Conservation (phyloP, 2,797 vertebrate species). For the Sebastes wilsoni region DNA sequence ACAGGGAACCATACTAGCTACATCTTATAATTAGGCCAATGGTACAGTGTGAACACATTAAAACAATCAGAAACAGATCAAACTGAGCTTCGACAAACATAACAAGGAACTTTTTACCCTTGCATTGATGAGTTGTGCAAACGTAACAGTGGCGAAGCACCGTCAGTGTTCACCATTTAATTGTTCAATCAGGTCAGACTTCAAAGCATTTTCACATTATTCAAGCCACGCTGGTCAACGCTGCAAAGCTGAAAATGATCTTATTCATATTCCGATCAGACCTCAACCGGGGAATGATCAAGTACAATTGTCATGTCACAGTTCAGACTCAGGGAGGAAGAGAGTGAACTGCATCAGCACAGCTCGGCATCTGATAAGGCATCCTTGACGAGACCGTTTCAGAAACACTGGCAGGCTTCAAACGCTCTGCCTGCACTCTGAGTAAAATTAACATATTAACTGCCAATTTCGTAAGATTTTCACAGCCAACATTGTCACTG, state of each 20-base stretch:
- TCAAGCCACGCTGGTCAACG: background rate
- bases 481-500: conserved; percentile 6
- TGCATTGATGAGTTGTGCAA: background rate
- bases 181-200: background rate
- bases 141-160: background rate
- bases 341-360: background rate
- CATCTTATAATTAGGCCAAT: background rate
- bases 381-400: conserved; percentile 7
- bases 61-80: background rate
- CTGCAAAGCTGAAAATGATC: background rate
- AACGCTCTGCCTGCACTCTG: background rate
- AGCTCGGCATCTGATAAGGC: conserved; percentile 29
- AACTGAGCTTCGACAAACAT: background rate
- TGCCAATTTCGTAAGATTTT: conserved; percentile 11
- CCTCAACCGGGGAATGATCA: background rate
- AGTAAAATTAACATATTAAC: conserved; percentile 19
- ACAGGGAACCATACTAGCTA: background rate
- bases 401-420: conserved; percentile 7
- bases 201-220: background rate
- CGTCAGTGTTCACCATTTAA: background rate
- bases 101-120: background rate
- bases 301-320: conserved; percentile 18
- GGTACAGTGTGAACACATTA: background rate
- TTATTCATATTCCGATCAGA: conserved; percentile 19
- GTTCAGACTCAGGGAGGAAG: conserved; percentile 6